Evolutionary conservation across 2,797 vertebrate species (phyloP).

Genomic region (Lates japonicus): DNA sequence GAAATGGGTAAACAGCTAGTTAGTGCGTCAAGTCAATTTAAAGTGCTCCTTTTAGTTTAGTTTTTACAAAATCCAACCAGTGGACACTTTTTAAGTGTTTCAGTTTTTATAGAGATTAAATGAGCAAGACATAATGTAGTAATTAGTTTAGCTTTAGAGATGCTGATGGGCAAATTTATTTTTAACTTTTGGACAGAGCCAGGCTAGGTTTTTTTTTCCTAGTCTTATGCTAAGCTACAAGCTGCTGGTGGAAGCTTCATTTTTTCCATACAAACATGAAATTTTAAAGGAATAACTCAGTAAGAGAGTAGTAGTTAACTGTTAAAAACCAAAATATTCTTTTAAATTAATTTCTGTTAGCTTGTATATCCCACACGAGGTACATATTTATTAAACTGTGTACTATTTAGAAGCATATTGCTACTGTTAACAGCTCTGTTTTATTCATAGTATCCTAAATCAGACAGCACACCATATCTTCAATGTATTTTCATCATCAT

Average conservation of each 20-base stretch:
- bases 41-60: neutral
- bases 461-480: neutral
- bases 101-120: neutral
- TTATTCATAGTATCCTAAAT: neutral
- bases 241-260: neutral
- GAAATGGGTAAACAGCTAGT: neutral
- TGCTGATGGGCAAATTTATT: too few relatives aligned
- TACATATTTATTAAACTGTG: neutral
- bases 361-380: neutral
- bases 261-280: neutral
- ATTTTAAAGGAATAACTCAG: too few relatives aligned
- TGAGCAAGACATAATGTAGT: neutral
- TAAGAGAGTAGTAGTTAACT: too few relatives aligned
- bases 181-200: neutral
- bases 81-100: neutral
- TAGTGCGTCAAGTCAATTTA: too few relatives aligned
- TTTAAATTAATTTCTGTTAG: neutral
- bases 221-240: neutral
- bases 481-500: conserved; percentile 13
- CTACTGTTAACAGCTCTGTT: neutral
- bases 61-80: neutral
- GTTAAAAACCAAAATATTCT: neutral
- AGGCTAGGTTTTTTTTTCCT: neutral
- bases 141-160: neutral
- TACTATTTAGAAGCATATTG: neutral